Conservation (phyloP, 2,113 vertebrate species). For the Coturnix japonica region DNA sequence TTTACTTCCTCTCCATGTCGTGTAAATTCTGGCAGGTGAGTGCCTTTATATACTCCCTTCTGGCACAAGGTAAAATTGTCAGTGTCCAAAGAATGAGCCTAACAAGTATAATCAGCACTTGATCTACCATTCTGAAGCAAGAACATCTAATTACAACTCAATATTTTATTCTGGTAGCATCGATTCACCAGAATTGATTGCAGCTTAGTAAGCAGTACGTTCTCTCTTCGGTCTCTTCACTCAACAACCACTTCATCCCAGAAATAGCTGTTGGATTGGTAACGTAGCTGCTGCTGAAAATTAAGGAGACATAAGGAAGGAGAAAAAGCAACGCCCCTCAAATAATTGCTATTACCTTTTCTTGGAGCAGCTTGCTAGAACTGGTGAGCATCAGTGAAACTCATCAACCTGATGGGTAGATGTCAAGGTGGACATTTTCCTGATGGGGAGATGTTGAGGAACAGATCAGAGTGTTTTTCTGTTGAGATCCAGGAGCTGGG, state of each 20-base stretch:
- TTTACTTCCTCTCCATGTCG: neutral
- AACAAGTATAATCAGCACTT: neutral
- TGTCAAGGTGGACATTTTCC: neutral
- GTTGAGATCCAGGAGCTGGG: neutral
- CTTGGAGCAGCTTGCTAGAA: accelerated
- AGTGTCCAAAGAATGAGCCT: neutral
- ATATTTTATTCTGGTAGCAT: neutral
- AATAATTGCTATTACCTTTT: neutral
- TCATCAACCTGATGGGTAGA: neutral
- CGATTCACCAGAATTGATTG: neutral
- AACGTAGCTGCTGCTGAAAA: neutral
- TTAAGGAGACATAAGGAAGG: neutral
- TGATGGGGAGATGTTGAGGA: neutral
- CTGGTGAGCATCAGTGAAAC: neutral
- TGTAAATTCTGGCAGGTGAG: neutral
- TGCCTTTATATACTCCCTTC: neutral
- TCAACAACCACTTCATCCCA: neutral
- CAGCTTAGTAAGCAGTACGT: neutral
- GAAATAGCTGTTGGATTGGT: neutral
- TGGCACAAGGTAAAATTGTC: neutral
- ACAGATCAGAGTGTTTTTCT: neutral
- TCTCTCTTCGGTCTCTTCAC: neutral
- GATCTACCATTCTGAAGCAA: neutral
- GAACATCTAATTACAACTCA: neutral
- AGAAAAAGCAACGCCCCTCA: neutral